These are phyloP conservation scores for Rattus rattus DNA, from an alignment of 2,113 vertebrate genomes.

Conservation along the genomic window DNA sequence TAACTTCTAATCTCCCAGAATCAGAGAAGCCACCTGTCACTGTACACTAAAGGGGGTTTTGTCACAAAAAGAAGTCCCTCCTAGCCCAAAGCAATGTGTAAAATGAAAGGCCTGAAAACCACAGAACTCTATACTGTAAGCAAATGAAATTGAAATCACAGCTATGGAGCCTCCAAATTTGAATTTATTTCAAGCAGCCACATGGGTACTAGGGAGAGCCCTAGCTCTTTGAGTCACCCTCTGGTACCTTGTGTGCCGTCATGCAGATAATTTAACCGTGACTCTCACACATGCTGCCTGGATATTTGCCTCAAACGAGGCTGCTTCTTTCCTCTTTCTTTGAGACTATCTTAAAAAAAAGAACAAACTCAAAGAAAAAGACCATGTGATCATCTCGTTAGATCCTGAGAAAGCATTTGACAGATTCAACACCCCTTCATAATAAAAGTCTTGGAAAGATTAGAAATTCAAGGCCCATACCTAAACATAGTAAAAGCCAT, in stretches of 20 bases:
- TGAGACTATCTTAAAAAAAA: background rate
- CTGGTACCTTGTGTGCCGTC: background rate
- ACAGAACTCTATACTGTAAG: background rate
- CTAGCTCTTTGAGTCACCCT: background rate
- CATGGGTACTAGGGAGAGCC: background rate
- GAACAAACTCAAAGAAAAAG: no score
- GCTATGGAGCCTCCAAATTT: background rate
- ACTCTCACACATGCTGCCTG: background rate
- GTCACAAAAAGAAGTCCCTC: background rate
- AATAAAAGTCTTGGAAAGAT: no score
- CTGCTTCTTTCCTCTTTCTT: background rate
- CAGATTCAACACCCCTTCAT: no score
- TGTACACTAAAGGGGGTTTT: background rate
- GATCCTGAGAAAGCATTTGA: no score
- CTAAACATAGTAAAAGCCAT: no score
- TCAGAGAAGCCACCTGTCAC: background rate
- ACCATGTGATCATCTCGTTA: no score
- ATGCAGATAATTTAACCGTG: background rate
- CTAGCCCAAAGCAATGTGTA: background rate
- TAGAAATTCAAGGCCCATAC: no score
- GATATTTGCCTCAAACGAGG: background rate
- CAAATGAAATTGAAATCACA: background rate
- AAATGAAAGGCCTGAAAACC: background rate
- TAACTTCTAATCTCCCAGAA: conserved; percentile 19
- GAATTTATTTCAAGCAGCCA: background rate